Evolutionary conservation across 37 sponge, comb jelly and placozoan genomes (phyloP).

Genomic region (Hexactinellida sp.): DNA sequence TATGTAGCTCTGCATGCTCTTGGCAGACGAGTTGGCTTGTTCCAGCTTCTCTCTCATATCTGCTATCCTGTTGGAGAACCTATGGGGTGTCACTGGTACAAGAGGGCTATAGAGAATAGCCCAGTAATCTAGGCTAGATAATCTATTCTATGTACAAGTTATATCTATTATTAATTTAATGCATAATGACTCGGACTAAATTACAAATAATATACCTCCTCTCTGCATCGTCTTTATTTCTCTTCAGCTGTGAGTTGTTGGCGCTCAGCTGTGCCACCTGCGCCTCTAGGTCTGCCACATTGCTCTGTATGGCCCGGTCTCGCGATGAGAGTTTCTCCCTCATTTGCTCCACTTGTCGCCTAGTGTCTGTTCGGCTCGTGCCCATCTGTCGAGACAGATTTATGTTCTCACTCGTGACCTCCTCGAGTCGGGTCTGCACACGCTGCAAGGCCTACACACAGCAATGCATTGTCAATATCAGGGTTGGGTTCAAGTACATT

Average conservation of each 20-base stretch:
- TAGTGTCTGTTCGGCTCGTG: slow-evolving; percentile 21
- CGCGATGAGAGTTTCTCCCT: slow-evolving; percentile 49
- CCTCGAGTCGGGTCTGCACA: slow-evolving; percentile 32
- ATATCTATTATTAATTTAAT: no score
- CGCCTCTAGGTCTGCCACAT: slow-evolving; percentile 63
- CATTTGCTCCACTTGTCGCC: slow-evolving; percentile 44
- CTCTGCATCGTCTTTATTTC: slow-evolving; percentile 53
- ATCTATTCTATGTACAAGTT: no score
- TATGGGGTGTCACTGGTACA: no score
- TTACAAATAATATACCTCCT: no score
- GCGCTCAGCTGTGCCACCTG: slow-evolving; percentile 42
- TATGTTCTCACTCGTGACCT: slow-evolving; percentile 26
- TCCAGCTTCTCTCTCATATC: no score
- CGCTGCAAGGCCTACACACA: not conserved
- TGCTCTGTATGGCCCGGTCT: slow-evolving; percentile 37
- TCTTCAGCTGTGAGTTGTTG: slow-evolving; percentile 37
- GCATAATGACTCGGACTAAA: no score
- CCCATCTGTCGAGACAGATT: slow-evolving; percentile 30
- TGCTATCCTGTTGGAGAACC: no score
- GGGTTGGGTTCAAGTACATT: no score
- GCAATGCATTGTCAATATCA: no score
- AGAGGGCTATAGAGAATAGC: no score
- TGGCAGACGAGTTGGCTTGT: no score
- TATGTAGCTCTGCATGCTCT: slow-evolving; percentile 82
- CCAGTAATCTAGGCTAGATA: no score